Evolutionary conservation across 2,797 vertebrate species (phyloP).

Genomic region (Cygnus olor): DNA sequence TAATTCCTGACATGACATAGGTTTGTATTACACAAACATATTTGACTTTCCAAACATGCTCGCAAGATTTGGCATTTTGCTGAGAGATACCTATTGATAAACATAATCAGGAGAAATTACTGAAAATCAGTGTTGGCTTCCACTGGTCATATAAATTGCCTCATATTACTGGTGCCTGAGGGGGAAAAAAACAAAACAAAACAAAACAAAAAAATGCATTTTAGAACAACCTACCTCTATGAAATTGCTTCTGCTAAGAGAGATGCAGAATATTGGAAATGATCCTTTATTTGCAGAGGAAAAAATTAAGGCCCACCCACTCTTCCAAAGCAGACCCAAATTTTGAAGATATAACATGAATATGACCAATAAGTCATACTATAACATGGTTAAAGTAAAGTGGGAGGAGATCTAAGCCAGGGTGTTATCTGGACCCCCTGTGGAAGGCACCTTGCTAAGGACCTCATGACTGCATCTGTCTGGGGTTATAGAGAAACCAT

Average conservation of each 20-base stretch:
- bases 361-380: background rate
- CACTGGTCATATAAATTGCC: background rate
- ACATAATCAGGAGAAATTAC: slow-evolving; percentile 72
- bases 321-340: background rate
- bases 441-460: background rate
- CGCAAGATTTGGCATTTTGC: slow-evolving; percentile 73
- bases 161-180: background rate
- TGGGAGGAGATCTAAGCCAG: background rate
- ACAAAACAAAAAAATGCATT: background rate
- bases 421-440: background rate
- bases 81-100: slow-evolving; percentile 80
- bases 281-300: background rate
- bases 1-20: slow-evolving; percentile 82
- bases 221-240: background rate
- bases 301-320: background rate
- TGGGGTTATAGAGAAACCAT: background rate
- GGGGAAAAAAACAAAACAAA: background rate
- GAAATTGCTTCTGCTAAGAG: background rate
- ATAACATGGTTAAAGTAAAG: background rate
- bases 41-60: slow-evolving; percentile 80
- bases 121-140: slow-evolving; percentile 71
- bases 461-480: background rate
- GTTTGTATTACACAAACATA: slow-evolving; percentile 82
- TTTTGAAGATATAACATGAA: background rate
- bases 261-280: background rate